Evolutionary conservation across 2,888 invertebrate species (phyloP), one percentile per base, ranked within the genome.

Genomic region (Euphydryas editha): DNA sequence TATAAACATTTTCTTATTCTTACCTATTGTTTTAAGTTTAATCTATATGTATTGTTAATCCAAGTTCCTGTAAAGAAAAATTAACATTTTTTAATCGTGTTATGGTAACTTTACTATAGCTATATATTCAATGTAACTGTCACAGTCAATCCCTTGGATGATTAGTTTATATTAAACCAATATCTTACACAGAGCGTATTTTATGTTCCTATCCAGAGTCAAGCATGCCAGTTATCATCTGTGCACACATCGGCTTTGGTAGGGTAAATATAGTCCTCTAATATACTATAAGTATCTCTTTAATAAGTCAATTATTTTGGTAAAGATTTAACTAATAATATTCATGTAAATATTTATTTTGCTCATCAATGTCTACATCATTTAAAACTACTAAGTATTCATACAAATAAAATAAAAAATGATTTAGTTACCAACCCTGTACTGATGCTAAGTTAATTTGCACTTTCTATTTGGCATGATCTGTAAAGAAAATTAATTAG

Each of bases 131-230:
- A 37, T 30, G 0, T 13, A 62, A 37, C 47, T 69, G 69, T 69
- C 56, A 69, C 69, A 69, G 59, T 66, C 66, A 59, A 62, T 54
- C 69, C 69, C 69, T 69, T 69, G 57, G 69, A 69, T 79, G 76
- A 81, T 73, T 71, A 75, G 78, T 78, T 20, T 79, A 90, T 78
- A 42, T 15, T 1, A 2, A 87, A 78, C 76, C 24, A 58, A 58
- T 39, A 62, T 51, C 89, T 86, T 92, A 92, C 92, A 92, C 92
- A 73, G 89, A 89, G 85, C 87, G 88, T 87, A 78, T 62, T n/a
- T 86, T 79, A 85, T 92, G 90, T 92, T 89, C 92, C 92, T 92
- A 89, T 72, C 90, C 91, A 92, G 88, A 92, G 92, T 91, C 92
- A 90, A 76, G 78, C 76, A 83, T 85, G 87, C 76, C 83, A 84